Conservation (phyloP, 2,888 invertebrate genomes). For the Deilephila elpenor region DNA sequence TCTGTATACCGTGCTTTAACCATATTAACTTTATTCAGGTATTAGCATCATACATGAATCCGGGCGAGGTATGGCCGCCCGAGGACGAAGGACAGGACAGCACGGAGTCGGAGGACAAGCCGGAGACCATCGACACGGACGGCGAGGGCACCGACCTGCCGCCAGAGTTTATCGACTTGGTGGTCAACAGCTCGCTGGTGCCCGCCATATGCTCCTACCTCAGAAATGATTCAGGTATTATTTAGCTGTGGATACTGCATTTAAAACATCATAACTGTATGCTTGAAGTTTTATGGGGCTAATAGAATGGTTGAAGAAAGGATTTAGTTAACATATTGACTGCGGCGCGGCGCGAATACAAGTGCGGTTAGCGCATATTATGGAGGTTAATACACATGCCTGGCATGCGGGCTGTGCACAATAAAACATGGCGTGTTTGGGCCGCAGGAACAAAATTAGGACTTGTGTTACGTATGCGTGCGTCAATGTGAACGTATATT, state of each 20-base stretch:
- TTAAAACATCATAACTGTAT: background rate
- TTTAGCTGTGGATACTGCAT: too few species aligned
- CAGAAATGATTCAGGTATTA: constrained; percentile 93
- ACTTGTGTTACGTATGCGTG: too few species aligned
- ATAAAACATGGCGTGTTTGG: too few species aligned
- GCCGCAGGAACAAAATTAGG: too few species aligned
- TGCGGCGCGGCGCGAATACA: too few species aligned
- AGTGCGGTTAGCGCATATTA: too few species aligned
- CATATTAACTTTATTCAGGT: constrained; percentile 80
- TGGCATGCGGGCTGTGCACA: background rate
- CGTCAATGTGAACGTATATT: too few species aligned
- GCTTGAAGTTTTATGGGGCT: background rate
- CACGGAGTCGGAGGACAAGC: constrained; percentile 55
- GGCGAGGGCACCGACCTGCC: constrained; percentile 83
- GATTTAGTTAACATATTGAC: too few species aligned
- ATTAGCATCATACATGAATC: constrained; percentile 94
- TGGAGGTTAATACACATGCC: too few species aligned
- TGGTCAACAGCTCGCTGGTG: constrained; percentile 93
- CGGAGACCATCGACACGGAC: constrained; percentile 56
- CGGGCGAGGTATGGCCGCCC: constrained; percentile 85
- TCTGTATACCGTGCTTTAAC: too few species aligned
- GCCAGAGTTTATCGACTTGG: constrained; percentile 88
- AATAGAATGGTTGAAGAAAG: too few species aligned
- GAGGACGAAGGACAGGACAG: constrained; percentile 71
- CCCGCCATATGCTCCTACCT: constrained; percentile 95